Percentiles rank a stretch among this genome's conserved stretches.
phyloP scores from a whole-genome alignment of 2,113 vertebrate species.

The Hydropotes inermis region DNA sequence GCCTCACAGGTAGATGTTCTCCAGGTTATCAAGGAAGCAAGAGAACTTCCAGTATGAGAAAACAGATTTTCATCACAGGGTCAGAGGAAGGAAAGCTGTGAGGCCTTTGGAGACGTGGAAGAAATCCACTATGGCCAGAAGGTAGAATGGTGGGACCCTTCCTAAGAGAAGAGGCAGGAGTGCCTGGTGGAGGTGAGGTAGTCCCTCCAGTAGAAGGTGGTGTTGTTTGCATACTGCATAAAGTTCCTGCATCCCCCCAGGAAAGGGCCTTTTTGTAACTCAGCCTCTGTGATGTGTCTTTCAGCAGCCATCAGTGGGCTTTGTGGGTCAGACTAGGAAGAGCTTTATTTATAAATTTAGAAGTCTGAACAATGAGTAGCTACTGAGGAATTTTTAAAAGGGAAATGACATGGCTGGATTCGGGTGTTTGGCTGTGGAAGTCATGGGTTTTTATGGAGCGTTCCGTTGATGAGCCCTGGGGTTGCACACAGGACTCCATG shows the following conservation, averaged over 20 bases:
- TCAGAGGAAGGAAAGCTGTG: not conserved
- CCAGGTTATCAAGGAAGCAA: not conserved
- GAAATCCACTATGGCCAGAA: not conserved
- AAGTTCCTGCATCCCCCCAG: too few species aligned
- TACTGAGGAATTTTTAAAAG: not conserved
- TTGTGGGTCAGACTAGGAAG: not conserved
- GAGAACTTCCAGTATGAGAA: not conserved
- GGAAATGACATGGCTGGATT: not conserved
- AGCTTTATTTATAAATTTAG: not conserved
- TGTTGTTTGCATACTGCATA: not conserved
- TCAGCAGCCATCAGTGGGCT: not conserved
- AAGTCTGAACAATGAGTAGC: not conserved
- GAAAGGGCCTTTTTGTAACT: not conserved
- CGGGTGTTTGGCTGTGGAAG: not conserved
- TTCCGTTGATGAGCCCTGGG: not conserved
- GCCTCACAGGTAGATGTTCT: not conserved
- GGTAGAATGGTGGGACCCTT: not conserved
- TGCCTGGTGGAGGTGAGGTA: not conserved
- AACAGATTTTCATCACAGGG: not conserved
- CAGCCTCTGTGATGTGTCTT: not conserved
- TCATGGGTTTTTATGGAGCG: not conserved
- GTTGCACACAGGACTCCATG: rapidly evolving
- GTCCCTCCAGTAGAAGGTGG: rapidly evolving
- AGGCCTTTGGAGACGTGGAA: not conserved
- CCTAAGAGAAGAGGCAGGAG: not conserved